Evolutionary conservation across 2,888 invertebrate species (phyloP).

Genomic region (Mesorhabditis spiculigera): DNA sequence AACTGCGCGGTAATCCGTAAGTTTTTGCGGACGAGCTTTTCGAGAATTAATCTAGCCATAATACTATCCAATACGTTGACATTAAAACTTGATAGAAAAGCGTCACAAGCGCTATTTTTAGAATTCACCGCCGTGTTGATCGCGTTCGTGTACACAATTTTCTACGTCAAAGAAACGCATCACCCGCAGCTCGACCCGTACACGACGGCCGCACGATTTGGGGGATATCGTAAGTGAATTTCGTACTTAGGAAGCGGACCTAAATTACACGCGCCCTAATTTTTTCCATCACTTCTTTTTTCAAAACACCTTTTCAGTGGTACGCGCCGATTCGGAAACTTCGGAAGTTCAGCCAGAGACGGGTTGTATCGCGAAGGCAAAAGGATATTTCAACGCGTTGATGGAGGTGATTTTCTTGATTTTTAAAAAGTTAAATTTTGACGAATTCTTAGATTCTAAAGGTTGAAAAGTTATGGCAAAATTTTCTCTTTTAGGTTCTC

Average conservation of each 20-base stretch:
- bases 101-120: slow-evolving; percentile 14
- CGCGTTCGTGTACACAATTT: slow-evolving; percentile 37
- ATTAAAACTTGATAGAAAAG: background rate
- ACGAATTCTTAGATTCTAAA: no score
- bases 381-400: background rate
- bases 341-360: background rate
- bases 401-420: background rate
- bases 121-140: slow-evolving; percentile 28
- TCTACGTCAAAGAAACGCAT: slow-evolving; percentile 44
- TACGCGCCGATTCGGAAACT: background rate
- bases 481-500: slow-evolving; percentile 27
- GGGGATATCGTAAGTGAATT: background rate
- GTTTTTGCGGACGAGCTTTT: slow-evolving; percentile 6
- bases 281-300: background rate
- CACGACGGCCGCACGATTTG: slow-evolving; percentile 3
- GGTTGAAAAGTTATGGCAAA: background rate
- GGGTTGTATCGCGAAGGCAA: background rate
- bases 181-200: slow-evolving; percentile 18
- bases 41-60: background rate
- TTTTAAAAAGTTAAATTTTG: no score
- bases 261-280: background rate
- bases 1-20: slow-evolving; percentile 33
- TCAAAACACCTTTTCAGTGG: background rate
- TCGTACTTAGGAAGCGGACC: background rate
- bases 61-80: background rate